These are phyloP conservation scores for Drosophila helvetica DNA, from an alignment of 2,888 invertebrate genomes.

Conservation along the genomic window DNA sequence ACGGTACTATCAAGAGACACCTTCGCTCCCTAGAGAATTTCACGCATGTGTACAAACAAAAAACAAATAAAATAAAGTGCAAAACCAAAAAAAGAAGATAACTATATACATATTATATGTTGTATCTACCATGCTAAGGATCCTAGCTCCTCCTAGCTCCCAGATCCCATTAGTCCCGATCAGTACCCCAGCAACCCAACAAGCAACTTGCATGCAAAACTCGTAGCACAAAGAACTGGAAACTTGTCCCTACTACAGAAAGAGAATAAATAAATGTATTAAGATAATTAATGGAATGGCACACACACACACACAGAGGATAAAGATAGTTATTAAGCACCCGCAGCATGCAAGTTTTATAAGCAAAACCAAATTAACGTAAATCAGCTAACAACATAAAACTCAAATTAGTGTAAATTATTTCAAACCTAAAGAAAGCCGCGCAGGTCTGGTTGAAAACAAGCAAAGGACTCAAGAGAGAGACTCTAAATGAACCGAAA, in stretches of 20 bases:
- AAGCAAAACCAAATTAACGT: constrained; percentile 51
- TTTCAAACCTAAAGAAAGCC: neutral
- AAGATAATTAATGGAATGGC: constrained; percentile 1
- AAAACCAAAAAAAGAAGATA: constrained; percentile 40
- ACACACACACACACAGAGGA: constrained; percentile 19
- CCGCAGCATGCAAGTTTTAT: constrained; percentile 25
- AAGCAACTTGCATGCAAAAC: constrained; percentile 39
- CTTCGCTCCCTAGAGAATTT: constrained; percentile 59
- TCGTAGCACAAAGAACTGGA: constrained; percentile 42
- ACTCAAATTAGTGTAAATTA: neutral
- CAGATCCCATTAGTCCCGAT: constrained; percentile 6
- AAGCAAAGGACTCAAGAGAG: neutral
- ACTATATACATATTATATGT: constrained; percentile 41
- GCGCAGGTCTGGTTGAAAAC: neutral
- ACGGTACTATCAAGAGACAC: constrained; percentile 59
- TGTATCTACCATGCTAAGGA: constrained; percentile 35
- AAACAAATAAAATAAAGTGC: constrained; percentile 62
- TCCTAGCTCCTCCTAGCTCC: too few relatives aligned
- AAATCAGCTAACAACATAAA: constrained; percentile 15
- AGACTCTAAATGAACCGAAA: constrained; percentile 7
- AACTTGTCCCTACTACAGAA: neutral
- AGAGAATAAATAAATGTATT: neutral
- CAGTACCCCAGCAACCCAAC: constrained; percentile 25
- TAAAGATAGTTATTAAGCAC: constrained; percentile 41
- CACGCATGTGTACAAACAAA: constrained; percentile 73